Evolutionary conservation across 2,113 vertebrate genomes (phyloP), one percentile per base, ranked within the genome.

Genomic region (Sterrhoptilus dennistouni): DNA sequence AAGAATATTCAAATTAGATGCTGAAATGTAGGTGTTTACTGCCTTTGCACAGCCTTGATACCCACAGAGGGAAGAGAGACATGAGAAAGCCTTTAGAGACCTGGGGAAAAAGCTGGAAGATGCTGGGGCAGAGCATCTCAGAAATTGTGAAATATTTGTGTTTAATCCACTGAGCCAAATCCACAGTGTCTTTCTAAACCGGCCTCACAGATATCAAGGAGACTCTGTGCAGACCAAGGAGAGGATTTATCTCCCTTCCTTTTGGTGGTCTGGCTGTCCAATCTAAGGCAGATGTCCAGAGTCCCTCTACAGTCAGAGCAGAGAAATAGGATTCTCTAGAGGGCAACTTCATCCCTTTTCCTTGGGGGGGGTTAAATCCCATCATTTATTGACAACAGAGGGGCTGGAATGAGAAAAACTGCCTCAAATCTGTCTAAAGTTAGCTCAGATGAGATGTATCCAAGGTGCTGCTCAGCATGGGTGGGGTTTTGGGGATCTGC

Each of bases 141-240:
- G n/a, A 70, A 78, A 31, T 33, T 3, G 3, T 36, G 31, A 52
- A 31, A 74, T 47, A n/a, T 38, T 86, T 35, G 3, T 69, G 15
- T 56, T 72, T 77, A 49, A 49, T 44, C 19, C 28, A 33, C 11
- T 35, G 36, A 93, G 12, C 13, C 42, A 87, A 81, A 2, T 6
- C 35, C 54, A 47, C 49, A 0, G 4, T 38, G 1, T 40, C 10
- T 47, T 76, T 42, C 57, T 15, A 59, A 44, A 49, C 0, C 24
- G 64, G 2, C 36, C 57, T 31, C 40, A 20, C 33, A 44, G 29
- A 40, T 3, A 35, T 21, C 49, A 44, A 4, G 3, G 4, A 65
- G 16, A 80, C 6, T 47, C 31, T 56, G 31, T 69, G 49, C 44
- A 83, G 70, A 71, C 3, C 23, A 45, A 70, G 36, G 7, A 18